phyloP scores from a whole-genome alignment of 2,888 invertebrate genomes.

The Drosophila borealis region DNA sequence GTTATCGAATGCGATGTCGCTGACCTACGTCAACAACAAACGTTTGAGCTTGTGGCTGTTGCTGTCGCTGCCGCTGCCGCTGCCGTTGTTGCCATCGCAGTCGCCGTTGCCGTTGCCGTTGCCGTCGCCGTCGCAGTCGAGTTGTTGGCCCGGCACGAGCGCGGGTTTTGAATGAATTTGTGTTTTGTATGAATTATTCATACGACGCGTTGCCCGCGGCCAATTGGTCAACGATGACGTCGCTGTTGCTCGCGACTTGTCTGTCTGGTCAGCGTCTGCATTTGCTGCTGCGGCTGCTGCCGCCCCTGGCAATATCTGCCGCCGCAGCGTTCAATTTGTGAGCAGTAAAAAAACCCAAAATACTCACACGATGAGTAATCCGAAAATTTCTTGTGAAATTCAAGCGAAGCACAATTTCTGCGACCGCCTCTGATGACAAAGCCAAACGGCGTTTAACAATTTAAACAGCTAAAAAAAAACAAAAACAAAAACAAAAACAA shows the following conservation, averaged over 20 bases:
- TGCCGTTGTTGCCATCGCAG: slow-evolving; percentile 1
- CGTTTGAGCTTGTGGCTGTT: slow-evolving; percentile 17
- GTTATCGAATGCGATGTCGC: slow-evolving; percentile 61
- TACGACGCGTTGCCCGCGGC: slow-evolving; percentile 61
- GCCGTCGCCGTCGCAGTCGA: slow-evolving; percentile 6
- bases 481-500: background rate
- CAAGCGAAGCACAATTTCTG: slow-evolving; percentile 50
- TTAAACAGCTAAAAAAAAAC: slow-evolving; percentile 2
- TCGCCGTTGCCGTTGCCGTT: background rate
- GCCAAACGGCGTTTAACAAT: slow-evolving; percentile 37
- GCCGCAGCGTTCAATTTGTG: background rate
- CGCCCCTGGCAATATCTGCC: slow-evolving; percentile 4
- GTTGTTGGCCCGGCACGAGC: slow-evolving; percentile 16
- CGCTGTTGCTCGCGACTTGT: slow-evolving; percentile 42
- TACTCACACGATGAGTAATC: slow-evolving; percentile 69
- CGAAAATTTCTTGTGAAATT: slow-evolving; percentile 77
- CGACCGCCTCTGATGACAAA: slow-evolving; percentile 46
- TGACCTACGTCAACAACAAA: slow-evolving; percentile 67
- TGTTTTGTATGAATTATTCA: slow-evolving; percentile 65
- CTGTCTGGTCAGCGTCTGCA: slow-evolving; percentile 52
- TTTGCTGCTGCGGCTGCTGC: slow-evolving; percentile 1
- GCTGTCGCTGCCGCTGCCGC: slow-evolving; percentile 2
- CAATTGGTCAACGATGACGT: slow-evolving; percentile 46
- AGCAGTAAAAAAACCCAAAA: slow-evolving; percentile 63
- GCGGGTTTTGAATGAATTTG: slow-evolving; percentile 59